Evolutionary conservation across 2,113 vertebrate genomes (phyloP).

Genomic region (Cynoglossus semilaevis): DNA sequence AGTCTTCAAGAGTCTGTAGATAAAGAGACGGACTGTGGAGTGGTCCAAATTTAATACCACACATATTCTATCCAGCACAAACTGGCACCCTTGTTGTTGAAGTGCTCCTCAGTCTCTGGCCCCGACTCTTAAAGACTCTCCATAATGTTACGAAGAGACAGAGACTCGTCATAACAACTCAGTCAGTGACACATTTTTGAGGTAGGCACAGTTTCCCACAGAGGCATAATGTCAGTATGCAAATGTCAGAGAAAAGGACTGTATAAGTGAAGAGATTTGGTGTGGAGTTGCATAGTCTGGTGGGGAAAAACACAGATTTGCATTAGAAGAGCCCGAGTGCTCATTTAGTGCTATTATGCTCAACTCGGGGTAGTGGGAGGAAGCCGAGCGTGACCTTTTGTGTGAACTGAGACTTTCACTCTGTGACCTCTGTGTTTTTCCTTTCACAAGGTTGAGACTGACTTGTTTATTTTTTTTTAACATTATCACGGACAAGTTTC

Average conservation of each 20-base stretch:
- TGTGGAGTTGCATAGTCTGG: constrained; percentile 26
- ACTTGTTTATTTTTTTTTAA: background rate
- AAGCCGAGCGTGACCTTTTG: background rate
- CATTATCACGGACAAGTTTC: constrained; percentile 20
- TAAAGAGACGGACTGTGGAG: no score
- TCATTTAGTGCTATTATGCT: constrained; percentile 33
- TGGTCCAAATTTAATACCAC: background rate
- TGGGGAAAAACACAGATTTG: constrained; percentile 36
- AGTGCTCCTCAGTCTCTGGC: no score
- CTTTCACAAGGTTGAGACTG: background rate
- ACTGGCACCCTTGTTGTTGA: no score
- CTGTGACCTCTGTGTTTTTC: constrained; percentile 6
- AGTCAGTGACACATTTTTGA: background rate
- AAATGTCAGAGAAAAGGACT: constrained; percentile 1
- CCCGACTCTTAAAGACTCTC: no score
- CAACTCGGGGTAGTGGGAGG: constrained; percentile 9
- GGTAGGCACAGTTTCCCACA: background rate
- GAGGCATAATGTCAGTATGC: constrained; percentile 18
- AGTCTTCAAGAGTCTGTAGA: no score
- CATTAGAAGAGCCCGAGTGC: constrained; percentile 52
- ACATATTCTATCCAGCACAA: no score
- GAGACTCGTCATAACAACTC: background rate
- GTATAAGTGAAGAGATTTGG: constrained; percentile 17
- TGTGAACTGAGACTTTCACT: constrained; percentile 8
- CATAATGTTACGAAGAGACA: no score